These are phyloP conservation scores for Venturia canescens DNA, from an alignment of 1,140 invertebrate genomes.

Conservation along the genomic window DNA sequence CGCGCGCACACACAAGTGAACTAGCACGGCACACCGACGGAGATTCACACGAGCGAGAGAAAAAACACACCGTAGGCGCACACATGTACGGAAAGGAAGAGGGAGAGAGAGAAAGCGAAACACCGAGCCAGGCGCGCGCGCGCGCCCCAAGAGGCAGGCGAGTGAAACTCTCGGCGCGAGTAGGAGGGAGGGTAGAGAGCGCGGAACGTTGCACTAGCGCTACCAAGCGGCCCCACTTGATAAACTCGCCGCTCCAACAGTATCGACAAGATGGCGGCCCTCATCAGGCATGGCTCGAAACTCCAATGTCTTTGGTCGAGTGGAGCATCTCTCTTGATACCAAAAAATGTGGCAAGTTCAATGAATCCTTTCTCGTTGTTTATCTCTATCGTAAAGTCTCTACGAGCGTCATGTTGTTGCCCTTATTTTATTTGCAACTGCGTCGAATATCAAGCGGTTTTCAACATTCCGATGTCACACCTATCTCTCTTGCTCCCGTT, in stretches of 20 bases:
- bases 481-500: constrained; percentile 40
- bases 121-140: constrained; percentile 56
- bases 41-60: background rate
- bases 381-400: background rate
- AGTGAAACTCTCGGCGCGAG: background rate
- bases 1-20: background rate
- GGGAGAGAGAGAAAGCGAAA: background rate
- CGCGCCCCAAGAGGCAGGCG: constrained; percentile 53
- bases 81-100: background rate
- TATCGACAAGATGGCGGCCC: constrained; percentile 78
- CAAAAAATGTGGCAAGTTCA: constrained; percentile 62
- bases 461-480: background rate
- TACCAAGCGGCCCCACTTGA: constrained; percentile 34
- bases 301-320: constrained; percentile 45
- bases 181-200: background rate
- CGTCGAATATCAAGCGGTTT: too few species aligned
- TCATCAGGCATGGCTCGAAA: constrained; percentile 79
- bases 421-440: background rate
- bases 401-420: background rate
- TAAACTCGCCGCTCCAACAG: constrained; percentile 44
- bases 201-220: constrained; percentile 48
- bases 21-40: too few species aligned
- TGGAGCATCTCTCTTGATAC: constrained; percentile 51
- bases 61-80: background rate
- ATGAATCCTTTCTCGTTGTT: constrained; percentile 14